Conservation (phyloP, 2,797 vertebrate species). For the Heterohyrax brucei region DNA sequence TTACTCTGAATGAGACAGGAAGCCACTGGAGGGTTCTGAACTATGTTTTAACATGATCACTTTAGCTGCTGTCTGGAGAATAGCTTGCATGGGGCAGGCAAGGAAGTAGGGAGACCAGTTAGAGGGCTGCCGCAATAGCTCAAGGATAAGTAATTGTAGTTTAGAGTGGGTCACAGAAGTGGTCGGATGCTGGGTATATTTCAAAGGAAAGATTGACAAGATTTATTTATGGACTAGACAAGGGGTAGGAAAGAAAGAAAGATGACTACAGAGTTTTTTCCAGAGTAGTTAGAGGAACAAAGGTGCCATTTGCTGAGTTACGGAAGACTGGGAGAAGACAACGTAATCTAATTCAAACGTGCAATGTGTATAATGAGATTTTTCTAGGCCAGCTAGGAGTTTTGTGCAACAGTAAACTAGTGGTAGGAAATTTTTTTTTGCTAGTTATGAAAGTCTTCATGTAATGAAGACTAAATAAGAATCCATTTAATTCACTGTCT, state of each 20-base stretch:
- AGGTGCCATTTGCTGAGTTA: background rate
- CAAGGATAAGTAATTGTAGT: background rate
- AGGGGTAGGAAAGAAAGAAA: background rate
- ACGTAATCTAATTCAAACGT: background rate
- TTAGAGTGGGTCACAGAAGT: background rate
- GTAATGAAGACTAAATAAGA: background rate
- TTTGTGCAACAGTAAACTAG: background rate
- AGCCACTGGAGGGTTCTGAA: background rate
- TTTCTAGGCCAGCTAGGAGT: background rate
- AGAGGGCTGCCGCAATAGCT: background rate
- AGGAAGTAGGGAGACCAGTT: background rate
- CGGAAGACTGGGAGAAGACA: background rate
- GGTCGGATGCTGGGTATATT: background rate
- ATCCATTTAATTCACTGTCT: background rate
- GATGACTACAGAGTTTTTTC: background rate
- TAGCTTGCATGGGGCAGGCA: background rate
- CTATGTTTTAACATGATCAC: background rate
- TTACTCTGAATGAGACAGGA: slow-evolving; percentile 9
- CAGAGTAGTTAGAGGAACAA: background rate
- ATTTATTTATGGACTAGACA: background rate
- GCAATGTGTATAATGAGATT: background rate
- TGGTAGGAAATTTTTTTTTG: background rate
- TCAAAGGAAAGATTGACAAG: background rate
- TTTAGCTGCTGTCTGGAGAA: too few relatives aligned
- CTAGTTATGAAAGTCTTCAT: background rate